Evolutionary conservation across 1,140 invertebrate species (phyloP).

Genomic region (Hylaeus volcanicus): DNA sequence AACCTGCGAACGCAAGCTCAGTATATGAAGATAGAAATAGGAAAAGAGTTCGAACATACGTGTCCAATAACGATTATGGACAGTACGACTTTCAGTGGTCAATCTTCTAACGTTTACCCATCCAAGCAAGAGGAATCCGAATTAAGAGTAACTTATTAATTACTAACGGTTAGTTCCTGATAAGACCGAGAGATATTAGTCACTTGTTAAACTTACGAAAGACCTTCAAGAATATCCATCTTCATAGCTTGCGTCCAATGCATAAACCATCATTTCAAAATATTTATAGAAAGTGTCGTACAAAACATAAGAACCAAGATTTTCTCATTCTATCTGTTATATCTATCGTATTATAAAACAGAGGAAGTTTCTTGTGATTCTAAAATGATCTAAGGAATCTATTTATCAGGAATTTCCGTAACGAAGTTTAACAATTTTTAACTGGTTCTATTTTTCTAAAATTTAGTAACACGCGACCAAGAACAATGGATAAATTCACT

Average conservation of each 20-base stretch:
- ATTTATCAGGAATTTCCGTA: constrained; percentile 9
- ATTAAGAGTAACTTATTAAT: constrained; percentile 38
- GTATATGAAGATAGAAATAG: constrained; percentile 65
- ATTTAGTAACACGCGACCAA: constrained; percentile 1
- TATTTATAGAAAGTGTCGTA: constrained; percentile 11
- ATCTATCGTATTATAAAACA: constrained; percentile 8
- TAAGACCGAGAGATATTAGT: constrained; percentile 55
- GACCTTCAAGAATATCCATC: constrained; percentile 49
- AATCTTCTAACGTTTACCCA: constrained; percentile 16
- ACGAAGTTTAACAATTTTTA: constrained; percentile 1
- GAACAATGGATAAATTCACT: constrained; percentile 25
- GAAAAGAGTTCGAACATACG: constrained; percentile 41
- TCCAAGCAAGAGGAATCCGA: constrained; percentile 49
- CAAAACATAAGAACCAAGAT: not conserved
- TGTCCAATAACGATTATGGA: constrained; percentile 27
- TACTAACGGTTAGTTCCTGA: constrained; percentile 52
- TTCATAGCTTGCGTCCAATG: constrained; percentile 48
- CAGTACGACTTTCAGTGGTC: not conserved
- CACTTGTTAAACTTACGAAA: constrained; percentile 60
- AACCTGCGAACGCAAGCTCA: constrained; percentile 59
- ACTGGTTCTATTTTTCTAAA: constrained; percentile 28
- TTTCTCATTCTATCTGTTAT: constrained; percentile 14
- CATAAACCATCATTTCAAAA: constrained; percentile 19
- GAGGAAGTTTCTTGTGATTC: constrained; percentile 23
- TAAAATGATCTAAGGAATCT: constrained; percentile 50